A percentile compares a stretch with the other conserved stretches of the same genome.
Evolutionary conservation across 2,888 invertebrate genomes (phyloP).

Genomic region (Anagyrus pseudococci): DNA sequence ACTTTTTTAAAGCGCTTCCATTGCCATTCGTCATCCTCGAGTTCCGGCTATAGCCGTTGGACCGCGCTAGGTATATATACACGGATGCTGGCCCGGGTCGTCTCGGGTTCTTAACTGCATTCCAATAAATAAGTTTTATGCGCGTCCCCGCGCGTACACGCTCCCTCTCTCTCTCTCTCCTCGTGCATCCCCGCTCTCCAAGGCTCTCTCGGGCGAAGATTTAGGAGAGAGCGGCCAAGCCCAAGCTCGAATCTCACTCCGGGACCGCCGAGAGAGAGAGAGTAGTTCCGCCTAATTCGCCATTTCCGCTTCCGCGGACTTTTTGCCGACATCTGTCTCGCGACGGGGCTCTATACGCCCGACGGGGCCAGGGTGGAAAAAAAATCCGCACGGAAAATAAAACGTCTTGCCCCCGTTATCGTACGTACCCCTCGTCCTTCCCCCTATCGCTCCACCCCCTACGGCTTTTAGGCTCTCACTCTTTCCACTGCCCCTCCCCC

Average conservation of each 20-base stretch:
- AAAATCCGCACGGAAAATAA: slow-evolving; percentile 3
- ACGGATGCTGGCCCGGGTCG: neutral
- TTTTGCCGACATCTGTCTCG: slow-evolving; percentile 30
- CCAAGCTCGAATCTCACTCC: neutral
- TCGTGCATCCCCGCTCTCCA: too few species aligned
- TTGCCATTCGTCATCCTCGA: slow-evolving; percentile 15
- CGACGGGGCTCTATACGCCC: neutral
- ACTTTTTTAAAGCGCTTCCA: neutral
- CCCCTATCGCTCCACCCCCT: neutral
- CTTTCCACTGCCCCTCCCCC: too few species aligned
- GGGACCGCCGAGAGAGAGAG: neutral
- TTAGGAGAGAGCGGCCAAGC: slow-evolving; percentile 5
- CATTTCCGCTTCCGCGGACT: slow-evolving; percentile 35
- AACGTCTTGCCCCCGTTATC: neutral
- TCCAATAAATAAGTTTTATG: slow-evolving; percentile 45
- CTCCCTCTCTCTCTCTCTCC: too few species aligned
- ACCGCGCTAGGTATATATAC: neutral
- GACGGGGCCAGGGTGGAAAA: neutral
- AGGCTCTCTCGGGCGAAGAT: too few species aligned
- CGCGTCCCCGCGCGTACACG: slow-evolving; percentile 3
- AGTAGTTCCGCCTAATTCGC: slow-evolving; percentile 32
- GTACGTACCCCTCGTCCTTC: neutral
- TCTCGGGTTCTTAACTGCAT: slow-evolving; percentile 30
- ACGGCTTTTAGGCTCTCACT: neutral
- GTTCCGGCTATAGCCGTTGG: too few species aligned